These are phyloP conservation scores for Amblyopsis hoosieri DNA, from an alignment of 2,797 vertebrate species.

Conservation along the genomic window DNA sequence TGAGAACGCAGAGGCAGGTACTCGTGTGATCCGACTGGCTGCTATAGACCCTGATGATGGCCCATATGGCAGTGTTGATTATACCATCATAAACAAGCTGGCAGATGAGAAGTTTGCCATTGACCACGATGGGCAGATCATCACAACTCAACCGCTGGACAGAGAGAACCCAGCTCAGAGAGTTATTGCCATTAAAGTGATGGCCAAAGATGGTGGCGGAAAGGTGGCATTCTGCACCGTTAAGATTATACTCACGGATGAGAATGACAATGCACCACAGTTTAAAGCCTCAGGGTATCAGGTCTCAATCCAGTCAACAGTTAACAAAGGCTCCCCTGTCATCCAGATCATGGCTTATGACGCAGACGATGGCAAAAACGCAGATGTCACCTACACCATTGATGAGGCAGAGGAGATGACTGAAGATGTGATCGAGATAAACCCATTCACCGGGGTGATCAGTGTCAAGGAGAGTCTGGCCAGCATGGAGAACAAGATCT, in stretches of 20 bases:
- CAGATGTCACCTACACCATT: slow-evolving; percentile 93
- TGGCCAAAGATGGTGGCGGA: slow-evolving; percentile 95
- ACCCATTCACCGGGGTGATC: slow-evolving; percentile 90
- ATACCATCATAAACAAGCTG: slow-evolving; percentile 96
- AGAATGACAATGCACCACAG: slow-evolving; percentile 93
- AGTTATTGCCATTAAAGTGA: slow-evolving; percentile 94
- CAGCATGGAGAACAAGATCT: slow-evolving; percentile 90
- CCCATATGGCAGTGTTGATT: slow-evolving; percentile 90
- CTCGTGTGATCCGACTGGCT: slow-evolving; percentile 89
- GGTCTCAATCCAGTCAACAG: slow-evolving; percentile 89
- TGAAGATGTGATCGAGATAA: slow-evolving; percentile 91
- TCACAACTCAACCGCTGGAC: slow-evolving; percentile 89
- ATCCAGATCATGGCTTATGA: slow-evolving; percentile 95
- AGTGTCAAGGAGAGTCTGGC: slow-evolving; percentile 90
- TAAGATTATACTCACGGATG: slow-evolving; percentile 95
- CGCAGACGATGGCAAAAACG: slow-evolving; percentile 93
- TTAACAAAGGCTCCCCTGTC: slow-evolving; percentile 90
- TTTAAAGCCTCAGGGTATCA: slow-evolving; percentile 92
- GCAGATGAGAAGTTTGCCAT: slow-evolving; percentile 93
- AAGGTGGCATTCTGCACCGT: slow-evolving; percentile 95
- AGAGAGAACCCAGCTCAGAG: slow-evolving; percentile 93
- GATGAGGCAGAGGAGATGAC: slow-evolving; percentile 83
- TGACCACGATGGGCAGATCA: slow-evolving; percentile 83
- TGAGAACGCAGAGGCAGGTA: slow-evolving; percentile 92
- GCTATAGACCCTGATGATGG: slow-evolving; percentile 93